Base-by-base conservation (phyloP, 2,888 invertebrate genomes). In the Platerodrilus igneus region DNA sequence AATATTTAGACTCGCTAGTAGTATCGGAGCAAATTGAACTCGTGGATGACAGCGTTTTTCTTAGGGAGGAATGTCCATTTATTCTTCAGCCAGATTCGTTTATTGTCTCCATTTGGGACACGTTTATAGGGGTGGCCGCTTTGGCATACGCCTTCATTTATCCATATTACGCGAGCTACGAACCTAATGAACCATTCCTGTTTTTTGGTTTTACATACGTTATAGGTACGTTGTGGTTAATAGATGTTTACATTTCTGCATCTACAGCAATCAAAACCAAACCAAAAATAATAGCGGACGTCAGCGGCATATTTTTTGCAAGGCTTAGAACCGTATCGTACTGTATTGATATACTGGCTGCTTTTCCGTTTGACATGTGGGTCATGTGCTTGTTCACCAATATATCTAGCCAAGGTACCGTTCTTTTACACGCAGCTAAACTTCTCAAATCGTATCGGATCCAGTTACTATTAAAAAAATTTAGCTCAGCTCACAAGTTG, bases 71-170 rank as follows among this genome's bases (percentile, higher is more conserved):
- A 4, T 57, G 43, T 25, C 58, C 56, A 4, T 47, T 45, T 21
- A 51, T 58, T 9, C 39, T 58, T n/a, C 51, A 52, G 21, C 55
- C 55, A 4, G 41, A 51, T 5, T 56, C 55, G 3, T 45, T 53
- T 4, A 39, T 58, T 25, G 23, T 55, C 7, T 15, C 28, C 9
- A 20, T 48, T 7, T 58, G 56, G 58, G 40, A 51, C 10, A 38
- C 22, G 2, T 11, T 47, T 2, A 40, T 55, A 3, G 20, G 37
- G 4, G 1, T 48, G 4, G 9, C 43, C 0, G 30, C 40, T 2
- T 10, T 48, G 2, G 7, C 38, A 3, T 44, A 44, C 10, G 25
- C 39, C 0, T 9, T 47, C 3, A 11, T 46, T 13, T 53, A 50
- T 27, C 52, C 53, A 2, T 47, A 45, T 32, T 48, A 49, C n/a